Evolutionary conservation across 2,797 vertebrate genomes (phyloP).

Genomic region (Hyperoplus immaculatus): DNA sequence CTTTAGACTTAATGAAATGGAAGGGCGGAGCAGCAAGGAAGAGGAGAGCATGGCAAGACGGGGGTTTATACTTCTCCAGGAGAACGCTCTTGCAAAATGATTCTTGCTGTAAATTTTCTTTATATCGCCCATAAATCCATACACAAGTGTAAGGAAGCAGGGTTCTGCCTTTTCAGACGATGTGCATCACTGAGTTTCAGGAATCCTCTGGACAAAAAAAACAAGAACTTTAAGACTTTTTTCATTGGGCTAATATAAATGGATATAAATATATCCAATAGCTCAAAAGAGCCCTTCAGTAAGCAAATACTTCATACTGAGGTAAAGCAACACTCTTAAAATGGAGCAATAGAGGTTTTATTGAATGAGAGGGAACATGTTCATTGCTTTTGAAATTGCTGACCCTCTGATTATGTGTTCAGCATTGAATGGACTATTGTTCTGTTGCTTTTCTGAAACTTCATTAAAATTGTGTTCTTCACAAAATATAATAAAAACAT

Average conservation of each 20-base stretch:
- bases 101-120: slow-evolving; percentile 84
- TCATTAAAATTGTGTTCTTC: slow-evolving; percentile 21
- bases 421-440: slow-evolving; percentile 2
- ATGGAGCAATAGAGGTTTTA: slow-evolving; percentile 53
- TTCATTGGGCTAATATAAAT: slow-evolving; percentile 74
- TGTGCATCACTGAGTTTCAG: slow-evolving; percentile 50
- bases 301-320: slow-evolving; percentile 63
- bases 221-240: slow-evolving; percentile 45
- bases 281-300: slow-evolving; percentile 62
- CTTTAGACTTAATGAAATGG: slow-evolving; percentile 84
- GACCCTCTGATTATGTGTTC: slow-evolving; percentile 36
- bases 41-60: slow-evolving; percentile 54
- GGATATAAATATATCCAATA: slow-evolving; percentile 73
- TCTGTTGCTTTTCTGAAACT: slow-evolving; percentile 8
- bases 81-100: slow-evolving; percentile 75
- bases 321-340: slow-evolving; percentile 55
- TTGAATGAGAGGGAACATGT: slow-evolving; percentile 42
- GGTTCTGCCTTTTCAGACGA: slow-evolving; percentile 53
- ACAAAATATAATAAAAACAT: not conserved
- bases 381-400: slow-evolving; percentile 55
- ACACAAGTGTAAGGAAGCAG: slow-evolving; percentile 50
- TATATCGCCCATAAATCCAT: slow-evolving; percentile 81
- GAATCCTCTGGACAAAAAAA: slow-evolving; percentile 61
- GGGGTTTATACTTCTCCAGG: slow-evolving; percentile 70
- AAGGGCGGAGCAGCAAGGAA: slow-evolving; percentile 75